Base-by-base conservation (phyloP, 2,113 vertebrate species). In the Salvelinus sp. region DNA sequence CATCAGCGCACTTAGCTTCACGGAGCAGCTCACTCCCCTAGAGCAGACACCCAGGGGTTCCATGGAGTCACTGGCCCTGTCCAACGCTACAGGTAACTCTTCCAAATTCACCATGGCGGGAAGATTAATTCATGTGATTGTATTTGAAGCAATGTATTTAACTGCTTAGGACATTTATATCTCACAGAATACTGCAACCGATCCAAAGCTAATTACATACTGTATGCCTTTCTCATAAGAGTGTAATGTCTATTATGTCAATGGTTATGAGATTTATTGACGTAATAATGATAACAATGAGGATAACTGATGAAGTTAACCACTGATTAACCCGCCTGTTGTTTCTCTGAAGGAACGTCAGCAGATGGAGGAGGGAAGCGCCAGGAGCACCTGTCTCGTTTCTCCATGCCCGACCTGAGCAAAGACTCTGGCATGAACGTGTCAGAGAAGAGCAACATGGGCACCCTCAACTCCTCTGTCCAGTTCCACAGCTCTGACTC, bases 391-490 rank as follows among this genome's bases (percentile, higher is more conserved):
- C 95, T 99, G 27, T 99, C 98, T 66, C 93, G 96, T 16, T 99
- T 99, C 85, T 99, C 98, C 16, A 99, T 99, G 97, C 98, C 98
- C 0, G 98, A 99, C 88, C 92, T 99, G 83, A 99, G 98, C 93
- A 98, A 99, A 90, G 97, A 99, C 93, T 99, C 98, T 0, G 98
- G 97, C 47, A 96, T 99, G 96, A 98, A 98, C 0, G 81, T 97
- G 78, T 98, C 97, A 0, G 96, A 98, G 90, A 99, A 98, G 86
- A 98, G 97, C 87, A 96, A 94, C 90, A 94, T 96, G 95, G 95
- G 94, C 50, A 97, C 96, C 0, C 94, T 98, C 0, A 97, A 96
- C 86, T 97, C 96, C 3, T 98, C 96, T 0, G 85, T 93, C 84
- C 96, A 96, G 69, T 98, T 97, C 76, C 94, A 95, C 23, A 99